A percentile compares a stretch with the other conserved stretches of the same genome.
These are phyloP conservation scores for Uromys caudimaculatus DNA, from an alignment of 2,797 vertebrate genomes.

Conservation along the genomic window DNA sequence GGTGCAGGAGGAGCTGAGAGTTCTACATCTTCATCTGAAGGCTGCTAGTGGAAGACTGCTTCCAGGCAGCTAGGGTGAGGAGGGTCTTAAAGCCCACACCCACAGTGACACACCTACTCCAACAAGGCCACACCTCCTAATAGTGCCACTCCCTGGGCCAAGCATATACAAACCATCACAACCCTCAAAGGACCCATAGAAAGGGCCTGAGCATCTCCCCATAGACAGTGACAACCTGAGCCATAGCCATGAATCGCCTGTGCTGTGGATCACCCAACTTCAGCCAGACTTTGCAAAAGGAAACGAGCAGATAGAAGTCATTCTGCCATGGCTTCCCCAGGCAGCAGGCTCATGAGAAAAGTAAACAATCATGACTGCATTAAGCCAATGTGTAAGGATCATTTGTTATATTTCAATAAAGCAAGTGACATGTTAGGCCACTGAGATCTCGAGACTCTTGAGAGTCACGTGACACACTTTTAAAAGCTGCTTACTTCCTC, in stretches of 20 bases:
- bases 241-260: not conserved
- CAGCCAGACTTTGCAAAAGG: not conserved
- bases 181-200: not conserved
- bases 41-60: no score
- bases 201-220: not conserved
- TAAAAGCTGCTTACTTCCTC: not conserved
- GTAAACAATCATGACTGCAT: not conserved
- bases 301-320: not conserved
- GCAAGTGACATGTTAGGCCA: not conserved
- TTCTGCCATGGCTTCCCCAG: not conserved
- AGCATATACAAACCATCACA: no score
- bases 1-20: no score
- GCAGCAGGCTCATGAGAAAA: not conserved
- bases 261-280: not conserved
- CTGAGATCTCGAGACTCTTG: not conserved
- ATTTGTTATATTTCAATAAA: not conserved
- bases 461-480: not conserved
- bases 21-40: no score
- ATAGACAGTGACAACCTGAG: not conserved
- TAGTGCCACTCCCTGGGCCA: no score
- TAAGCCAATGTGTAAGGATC: not conserved
- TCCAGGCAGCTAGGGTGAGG: no score
- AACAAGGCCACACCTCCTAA: no score
- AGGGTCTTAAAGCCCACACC: no score
- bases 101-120: no score